phyloP scores from a whole-genome alignment of 2,797 vertebrate genomes.

The Micrastur ruficollis region DNA sequence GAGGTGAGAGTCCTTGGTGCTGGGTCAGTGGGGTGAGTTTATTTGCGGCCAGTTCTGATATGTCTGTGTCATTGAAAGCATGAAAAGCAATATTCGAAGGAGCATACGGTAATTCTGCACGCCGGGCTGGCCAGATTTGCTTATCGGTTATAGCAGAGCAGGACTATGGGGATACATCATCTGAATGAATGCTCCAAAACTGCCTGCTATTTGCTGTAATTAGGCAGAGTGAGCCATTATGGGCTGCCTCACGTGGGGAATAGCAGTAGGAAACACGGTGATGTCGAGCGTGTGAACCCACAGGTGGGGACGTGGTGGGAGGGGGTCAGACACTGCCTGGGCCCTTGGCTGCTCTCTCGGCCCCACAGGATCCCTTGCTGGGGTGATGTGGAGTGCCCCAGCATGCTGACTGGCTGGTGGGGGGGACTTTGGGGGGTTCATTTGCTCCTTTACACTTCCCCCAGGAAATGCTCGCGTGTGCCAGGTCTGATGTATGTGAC shows the following conservation, averaged over 20 bases:
- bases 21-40: not conserved
- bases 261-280: not conserved
- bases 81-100: not conserved
- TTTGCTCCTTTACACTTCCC: not conserved
- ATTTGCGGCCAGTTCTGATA: not conserved
- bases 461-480: not conserved
- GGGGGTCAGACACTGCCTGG: not conserved
- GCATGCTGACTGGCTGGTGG: fast-evolving
- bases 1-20: fast-evolving
- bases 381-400: not conserved
- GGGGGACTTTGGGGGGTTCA: not conserved
- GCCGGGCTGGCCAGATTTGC: not conserved
- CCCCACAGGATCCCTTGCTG: fast-evolving
- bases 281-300: fast-evolving
- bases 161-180: not conserved
- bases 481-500: not conserved
- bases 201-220: not conserved
- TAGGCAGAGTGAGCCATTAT: not conserved
- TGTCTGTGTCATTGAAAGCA: not conserved
- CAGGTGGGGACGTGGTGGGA: fast-evolving
- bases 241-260: fast-evolving
- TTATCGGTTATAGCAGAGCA: fast-evolving
- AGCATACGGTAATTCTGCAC: fast-evolving
- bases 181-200: not conserved
- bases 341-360: not conserved